Evolutionary conservation across 2,797 vertebrate genomes (phyloP).

Genomic region (Antennarius maculatus): DNA sequence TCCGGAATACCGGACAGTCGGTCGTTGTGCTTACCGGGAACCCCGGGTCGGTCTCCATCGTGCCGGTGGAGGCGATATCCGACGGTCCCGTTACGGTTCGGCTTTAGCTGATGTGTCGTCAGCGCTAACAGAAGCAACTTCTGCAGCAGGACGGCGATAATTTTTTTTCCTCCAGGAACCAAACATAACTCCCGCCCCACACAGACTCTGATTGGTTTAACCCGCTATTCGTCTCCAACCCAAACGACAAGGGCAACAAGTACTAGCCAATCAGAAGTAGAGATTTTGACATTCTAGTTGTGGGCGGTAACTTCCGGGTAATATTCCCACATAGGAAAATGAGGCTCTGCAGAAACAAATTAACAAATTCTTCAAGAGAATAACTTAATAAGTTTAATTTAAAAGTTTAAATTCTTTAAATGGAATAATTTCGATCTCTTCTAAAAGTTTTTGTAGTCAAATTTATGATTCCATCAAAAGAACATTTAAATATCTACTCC

Average conservation of each 20-base stretch:
- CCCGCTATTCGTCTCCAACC: not conserved
- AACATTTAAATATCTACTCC: too few species aligned
- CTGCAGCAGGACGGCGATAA: not conserved
- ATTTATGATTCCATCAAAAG: too few species aligned
- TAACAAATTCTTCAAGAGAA: too few species aligned
- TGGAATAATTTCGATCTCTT: too few species aligned
- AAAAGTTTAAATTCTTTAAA: too few species aligned
- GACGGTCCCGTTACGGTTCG: not conserved
- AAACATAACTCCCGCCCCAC: not conserved
- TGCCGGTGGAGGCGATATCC: not conserved
- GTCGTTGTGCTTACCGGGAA: slow-evolving; percentile 29
- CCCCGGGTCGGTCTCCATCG: slow-evolving; percentile 30
- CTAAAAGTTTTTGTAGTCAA: too few species aligned
- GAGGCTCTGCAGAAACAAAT: too few species aligned
- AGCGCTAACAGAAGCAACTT: not conserved
- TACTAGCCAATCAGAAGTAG: not conserved
- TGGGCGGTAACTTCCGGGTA: too few species aligned
- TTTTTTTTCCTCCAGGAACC: not conserved
- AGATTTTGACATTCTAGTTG: not conserved
- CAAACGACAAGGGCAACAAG: too few species aligned
- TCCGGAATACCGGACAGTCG: fast-evolving
- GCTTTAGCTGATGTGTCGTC: not conserved
- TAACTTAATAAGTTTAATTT: too few species aligned
- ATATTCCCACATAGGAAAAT: too few species aligned
- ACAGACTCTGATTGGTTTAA: not conserved